Conservation (phyloP, 1,140 invertebrate genomes). For the Drosophila athabasca region DNA sequence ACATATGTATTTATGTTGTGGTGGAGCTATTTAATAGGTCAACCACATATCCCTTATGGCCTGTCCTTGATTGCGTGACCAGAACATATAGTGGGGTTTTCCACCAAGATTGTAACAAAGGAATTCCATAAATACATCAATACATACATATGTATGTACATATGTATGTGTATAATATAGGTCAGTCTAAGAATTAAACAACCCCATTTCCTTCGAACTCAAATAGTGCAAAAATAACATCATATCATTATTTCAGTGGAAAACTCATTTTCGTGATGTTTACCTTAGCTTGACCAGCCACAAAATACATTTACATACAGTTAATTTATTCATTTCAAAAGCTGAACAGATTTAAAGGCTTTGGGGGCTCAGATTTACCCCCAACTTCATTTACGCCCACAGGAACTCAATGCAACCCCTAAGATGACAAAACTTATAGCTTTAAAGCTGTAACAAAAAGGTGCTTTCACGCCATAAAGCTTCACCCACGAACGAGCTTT, state of each 20-base stretch:
- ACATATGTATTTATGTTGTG: too few species aligned
- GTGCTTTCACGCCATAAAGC: too few species aligned
- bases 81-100: constrained; percentile 14
- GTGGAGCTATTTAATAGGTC: constrained; percentile 33
- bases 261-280: constrained; percentile 38
- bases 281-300: constrained; percentile 42
- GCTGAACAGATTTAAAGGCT: constrained; percentile 41
- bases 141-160: background rate
- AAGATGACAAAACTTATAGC: background rate
- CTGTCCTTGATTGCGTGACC: constrained; percentile 42
- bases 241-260: background rate
- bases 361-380: constrained; percentile 42
- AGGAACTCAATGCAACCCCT: background rate
- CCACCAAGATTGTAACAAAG: background rate
- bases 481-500: too few species aligned
- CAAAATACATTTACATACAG: constrained; percentile 28
- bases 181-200: constrained; percentile 8
- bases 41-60: background rate
- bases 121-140: constrained; percentile 23
- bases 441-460: background rate
- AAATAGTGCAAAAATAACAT: constrained; percentile 4
- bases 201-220: constrained; percentile 14
- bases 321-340: constrained; percentile 55
- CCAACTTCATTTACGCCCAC: constrained; percentile 16
- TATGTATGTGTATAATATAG: constrained; percentile 33